Percentiles rank a stretch among this genome's conserved stretches.
Evolutionary conservation across 2,797 vertebrate genomes (phyloP).

Genomic region (Dallia pectoralis): DNA sequence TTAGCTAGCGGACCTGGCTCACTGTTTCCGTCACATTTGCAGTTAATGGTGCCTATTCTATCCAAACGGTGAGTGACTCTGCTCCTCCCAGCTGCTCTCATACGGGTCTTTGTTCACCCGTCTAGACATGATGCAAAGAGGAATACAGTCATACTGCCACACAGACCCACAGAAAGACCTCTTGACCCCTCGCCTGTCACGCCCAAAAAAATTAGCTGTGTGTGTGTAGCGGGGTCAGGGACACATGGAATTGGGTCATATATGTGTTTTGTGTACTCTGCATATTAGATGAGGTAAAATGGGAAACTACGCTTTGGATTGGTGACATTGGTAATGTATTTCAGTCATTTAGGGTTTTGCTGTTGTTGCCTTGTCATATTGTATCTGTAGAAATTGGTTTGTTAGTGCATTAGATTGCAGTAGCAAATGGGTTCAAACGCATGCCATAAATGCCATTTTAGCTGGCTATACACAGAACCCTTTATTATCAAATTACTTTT

Average conservation of each 20-base stretch:
- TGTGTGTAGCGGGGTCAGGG: neutral
- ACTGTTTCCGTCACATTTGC: neutral
- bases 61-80: neutral
- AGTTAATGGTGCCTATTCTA: neutral
- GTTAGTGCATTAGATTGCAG: neutral
- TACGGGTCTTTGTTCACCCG: slow-evolving; percentile 21
- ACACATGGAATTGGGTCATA: slow-evolving; percentile 7
- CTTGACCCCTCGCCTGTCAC: neutral
- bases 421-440: neutral
- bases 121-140: slow-evolving; percentile 30
- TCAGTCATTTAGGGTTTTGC: neutral
- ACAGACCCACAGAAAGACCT: neutral
- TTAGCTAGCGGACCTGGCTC: neutral
- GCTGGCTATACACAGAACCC: neutral
- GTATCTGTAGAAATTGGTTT: neutral
- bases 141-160: neutral
- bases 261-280: slow-evolving; percentile 10
- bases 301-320: neutral
- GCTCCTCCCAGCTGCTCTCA: neutral
- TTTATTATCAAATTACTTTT: neutral
- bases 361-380: neutral
- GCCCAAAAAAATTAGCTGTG: neutral
- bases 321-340: neutral
- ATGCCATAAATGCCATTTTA: neutral
- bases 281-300: neutral